These are phyloP conservation scores for Indicator maculatus DNA, from an alignment of 2,113 vertebrate species.

Conservation along the genomic window DNA sequence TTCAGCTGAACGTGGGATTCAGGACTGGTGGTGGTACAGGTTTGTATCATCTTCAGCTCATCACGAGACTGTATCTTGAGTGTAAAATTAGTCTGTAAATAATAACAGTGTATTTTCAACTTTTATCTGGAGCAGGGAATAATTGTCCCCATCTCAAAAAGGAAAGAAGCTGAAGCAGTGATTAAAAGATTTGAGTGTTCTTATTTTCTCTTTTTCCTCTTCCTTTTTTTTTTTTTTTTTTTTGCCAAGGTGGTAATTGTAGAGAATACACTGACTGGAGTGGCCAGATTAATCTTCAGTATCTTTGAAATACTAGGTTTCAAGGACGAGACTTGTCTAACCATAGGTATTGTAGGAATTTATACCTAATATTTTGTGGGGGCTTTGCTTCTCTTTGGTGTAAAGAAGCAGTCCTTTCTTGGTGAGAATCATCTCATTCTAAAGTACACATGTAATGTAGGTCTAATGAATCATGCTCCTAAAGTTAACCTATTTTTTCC, in stretches of 20 bases:
- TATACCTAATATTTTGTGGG: not conserved
- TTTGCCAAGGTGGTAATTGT: not conserved
- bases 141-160: not conserved
- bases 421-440: slow-evolving; percentile 17
- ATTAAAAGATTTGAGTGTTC: not conserved
- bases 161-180: not conserved
- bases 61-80: not conserved
- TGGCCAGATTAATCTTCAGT: not conserved
- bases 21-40: not conserved
- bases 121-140: not conserved
- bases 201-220: not conserved
- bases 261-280: not conserved
- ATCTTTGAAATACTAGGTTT: not conserved
- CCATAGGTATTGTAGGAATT: not conserved
- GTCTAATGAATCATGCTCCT: not conserved
- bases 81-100: not conserved
- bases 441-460: not conserved
- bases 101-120: not conserved
- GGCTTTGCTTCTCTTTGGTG: not conserved
- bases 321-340: not conserved
- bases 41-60: not conserved
- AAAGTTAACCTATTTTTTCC: not conserved
- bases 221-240: not conserved
- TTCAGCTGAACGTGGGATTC: not conserved
- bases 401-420: slow-evolving; percentile 4